Percentiles rank a stretch among this genome's conserved stretches.
Evolutionary conservation across 2,888 invertebrate genomes (phyloP).

Genomic region (Punctoribates punctum): DNA sequence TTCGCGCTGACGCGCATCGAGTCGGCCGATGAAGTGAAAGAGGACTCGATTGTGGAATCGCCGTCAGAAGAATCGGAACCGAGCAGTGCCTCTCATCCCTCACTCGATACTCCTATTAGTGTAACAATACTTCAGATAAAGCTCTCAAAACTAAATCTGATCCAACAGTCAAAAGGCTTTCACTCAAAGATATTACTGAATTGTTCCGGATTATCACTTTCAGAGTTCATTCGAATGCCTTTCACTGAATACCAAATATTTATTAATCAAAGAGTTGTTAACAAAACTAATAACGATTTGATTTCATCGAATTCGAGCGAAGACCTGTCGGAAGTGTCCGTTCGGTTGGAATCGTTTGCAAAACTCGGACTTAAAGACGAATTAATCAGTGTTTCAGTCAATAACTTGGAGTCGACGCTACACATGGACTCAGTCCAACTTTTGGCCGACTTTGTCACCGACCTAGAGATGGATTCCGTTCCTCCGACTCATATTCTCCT

Average conservation of each 20-base stretch:
- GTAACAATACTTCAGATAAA: constrained; percentile 18
- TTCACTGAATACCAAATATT: not conserved
- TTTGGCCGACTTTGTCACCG: constrained; percentile 39
- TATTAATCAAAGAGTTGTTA: not conserved
- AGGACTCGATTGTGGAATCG: constrained; percentile 21
- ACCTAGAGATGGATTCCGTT: constrained; percentile 13
- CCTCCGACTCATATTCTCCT: constrained; percentile 19
- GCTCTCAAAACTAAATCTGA: constrained; percentile 16
- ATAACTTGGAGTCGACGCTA: constrained; percentile 19
- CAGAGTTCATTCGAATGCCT: not conserved
- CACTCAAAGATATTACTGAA: constrained; percentile 25
- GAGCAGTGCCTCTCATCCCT: not conserved
- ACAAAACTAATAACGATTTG: not conserved
- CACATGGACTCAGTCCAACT: constrained; percentile 33
- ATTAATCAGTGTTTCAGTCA: constrained; percentile 34
- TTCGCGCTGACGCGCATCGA: not conserved
- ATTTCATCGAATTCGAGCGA: not conserved
- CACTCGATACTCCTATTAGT: not conserved
- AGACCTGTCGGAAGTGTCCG: not conserved
- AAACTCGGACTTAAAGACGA: constrained; percentile 35
- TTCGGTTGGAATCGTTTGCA: constrained; percentile 36
- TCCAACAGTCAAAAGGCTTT: constrained; percentile 40
- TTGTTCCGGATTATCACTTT: not conserved
- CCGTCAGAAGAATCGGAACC: constrained; percentile 5
- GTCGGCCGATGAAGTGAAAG: constrained; percentile 25